Evolutionary conservation across 2,797 vertebrate species (phyloP).

Genomic region (Avahi laniger): DNA sequence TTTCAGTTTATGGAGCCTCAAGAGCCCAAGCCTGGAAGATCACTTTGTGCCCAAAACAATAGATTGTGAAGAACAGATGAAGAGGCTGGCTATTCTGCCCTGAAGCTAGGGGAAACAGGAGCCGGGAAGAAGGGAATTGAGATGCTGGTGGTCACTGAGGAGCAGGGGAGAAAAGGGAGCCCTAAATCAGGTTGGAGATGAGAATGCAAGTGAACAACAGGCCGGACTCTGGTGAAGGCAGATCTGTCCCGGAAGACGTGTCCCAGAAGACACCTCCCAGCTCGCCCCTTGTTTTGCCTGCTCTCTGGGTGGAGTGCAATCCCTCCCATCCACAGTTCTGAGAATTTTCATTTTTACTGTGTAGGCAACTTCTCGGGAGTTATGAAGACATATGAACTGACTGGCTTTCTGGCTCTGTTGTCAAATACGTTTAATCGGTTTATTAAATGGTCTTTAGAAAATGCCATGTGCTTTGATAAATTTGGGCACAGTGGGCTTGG

Average conservation of each 20-base stretch:
- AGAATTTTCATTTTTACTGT: neutral
- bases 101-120: neutral
- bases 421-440: slow-evolving; percentile 11
- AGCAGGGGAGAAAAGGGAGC: neutral
- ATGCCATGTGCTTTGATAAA: neutral
- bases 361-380: neutral
- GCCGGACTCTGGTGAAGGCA: neutral
- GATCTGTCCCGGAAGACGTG: accelerated
- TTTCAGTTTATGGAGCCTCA: neutral
- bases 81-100: neutral
- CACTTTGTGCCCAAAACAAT: neutral
- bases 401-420: neutral
- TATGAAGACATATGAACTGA: neutral
- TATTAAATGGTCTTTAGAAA: slow-evolving; percentile 26
- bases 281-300: accelerated
- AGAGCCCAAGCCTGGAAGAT: neutral
- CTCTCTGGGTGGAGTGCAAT: too few species aligned
- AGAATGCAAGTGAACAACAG: neutral
- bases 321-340: neutral
- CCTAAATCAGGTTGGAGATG: neutral
- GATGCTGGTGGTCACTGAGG: neutral
- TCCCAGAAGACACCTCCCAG: too few species aligned
- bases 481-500: neutral
- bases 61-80: neutral
- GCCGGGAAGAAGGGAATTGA: neutral